Evolutionary conservation across 1,140 invertebrate species (phyloP).

Genomic region (Sinella curviseta): DNA sequence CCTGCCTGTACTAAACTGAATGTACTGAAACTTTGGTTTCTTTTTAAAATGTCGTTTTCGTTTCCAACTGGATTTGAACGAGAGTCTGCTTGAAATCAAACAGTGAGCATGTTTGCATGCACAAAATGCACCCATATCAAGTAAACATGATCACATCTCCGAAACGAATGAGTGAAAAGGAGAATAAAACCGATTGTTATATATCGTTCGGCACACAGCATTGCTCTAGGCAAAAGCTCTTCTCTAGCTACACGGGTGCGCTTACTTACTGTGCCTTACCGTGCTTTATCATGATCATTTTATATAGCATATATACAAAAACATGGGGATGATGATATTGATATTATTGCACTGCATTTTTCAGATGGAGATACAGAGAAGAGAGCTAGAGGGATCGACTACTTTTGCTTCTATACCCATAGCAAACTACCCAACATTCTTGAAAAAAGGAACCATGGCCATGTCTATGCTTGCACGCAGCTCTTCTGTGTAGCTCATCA

Average conservation of each 20-base stretch:
- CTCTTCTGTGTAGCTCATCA: too few relatives aligned
- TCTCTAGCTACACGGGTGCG: too few relatives aligned
- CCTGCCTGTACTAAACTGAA: background rate
- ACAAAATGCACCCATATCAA: background rate
- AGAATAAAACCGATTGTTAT: slow-evolving; percentile 9
- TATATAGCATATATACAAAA: background rate
- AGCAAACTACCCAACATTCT: too few relatives aligned
- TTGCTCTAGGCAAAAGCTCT: background rate
- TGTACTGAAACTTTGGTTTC: background rate
- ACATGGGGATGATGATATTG: background rate
- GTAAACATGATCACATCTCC: slow-evolving; percentile 6
- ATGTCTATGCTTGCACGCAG: too few relatives aligned
- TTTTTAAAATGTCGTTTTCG: background rate
- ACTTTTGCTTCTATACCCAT: too few relatives aligned
- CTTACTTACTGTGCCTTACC: background rate
- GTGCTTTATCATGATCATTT: too few relatives aligned
- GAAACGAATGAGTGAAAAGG: slow-evolving; percentile 19
- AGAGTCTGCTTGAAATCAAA: too few relatives aligned
- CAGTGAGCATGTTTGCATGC: background rate
- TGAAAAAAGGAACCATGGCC: too few relatives aligned
- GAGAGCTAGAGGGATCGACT: too few relatives aligned
- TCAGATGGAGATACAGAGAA: too few relatives aligned
- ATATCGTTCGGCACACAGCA: background rate
- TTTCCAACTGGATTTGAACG: background rate
- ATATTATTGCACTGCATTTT: background rate